These are phyloP conservation scores for Chaenogobius annularis DNA, from an alignment of 2,113 vertebrate genomes.

Conservation along the genomic window DNA sequence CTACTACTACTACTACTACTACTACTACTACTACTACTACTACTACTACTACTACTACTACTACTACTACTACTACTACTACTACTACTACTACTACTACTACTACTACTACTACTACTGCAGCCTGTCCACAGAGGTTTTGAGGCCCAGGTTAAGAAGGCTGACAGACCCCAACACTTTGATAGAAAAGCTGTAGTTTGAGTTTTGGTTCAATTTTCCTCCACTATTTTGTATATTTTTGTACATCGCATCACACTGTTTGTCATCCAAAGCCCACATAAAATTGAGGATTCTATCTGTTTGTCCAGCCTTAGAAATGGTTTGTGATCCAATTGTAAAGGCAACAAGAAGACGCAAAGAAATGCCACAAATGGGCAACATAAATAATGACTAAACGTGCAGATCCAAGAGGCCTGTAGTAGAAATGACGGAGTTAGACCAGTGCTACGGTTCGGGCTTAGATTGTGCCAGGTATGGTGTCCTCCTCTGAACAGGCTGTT, in stretches of 20 bases:
- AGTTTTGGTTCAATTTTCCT: background rate
- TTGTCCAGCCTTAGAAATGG: conserved; percentile 33
- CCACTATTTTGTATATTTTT: too few relatives aligned
- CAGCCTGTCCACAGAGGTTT: background rate
- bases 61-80: too few relatives aligned
- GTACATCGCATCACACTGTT: too few relatives aligned
- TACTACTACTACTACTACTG: background rate
- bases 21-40: background rate
- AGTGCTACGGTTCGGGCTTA: conserved; percentile 52
- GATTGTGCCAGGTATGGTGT: conserved; percentile 58
- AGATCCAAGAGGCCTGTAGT: conserved; percentile 31
- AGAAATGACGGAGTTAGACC: conserved; percentile 58
- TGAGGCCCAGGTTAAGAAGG: background rate
- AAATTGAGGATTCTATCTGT: conserved; percentile 47
- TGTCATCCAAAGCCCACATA: conserved; percentile 47
- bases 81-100: too few relatives aligned
- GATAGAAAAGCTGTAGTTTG: background rate
- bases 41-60: too few relatives aligned
- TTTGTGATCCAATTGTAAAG: conserved; percentile 38
- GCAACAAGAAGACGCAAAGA: conserved; percentile 54
- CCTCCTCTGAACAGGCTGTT: conserved; percentile 65
- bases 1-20: too few relatives aligned
- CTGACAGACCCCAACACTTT: background rate
- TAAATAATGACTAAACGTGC: conserved; percentile 57
- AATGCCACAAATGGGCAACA: conserved; percentile 48